Conservation (phyloP, 2,888 invertebrate genomes). For the Lottia scabra region DNA sequence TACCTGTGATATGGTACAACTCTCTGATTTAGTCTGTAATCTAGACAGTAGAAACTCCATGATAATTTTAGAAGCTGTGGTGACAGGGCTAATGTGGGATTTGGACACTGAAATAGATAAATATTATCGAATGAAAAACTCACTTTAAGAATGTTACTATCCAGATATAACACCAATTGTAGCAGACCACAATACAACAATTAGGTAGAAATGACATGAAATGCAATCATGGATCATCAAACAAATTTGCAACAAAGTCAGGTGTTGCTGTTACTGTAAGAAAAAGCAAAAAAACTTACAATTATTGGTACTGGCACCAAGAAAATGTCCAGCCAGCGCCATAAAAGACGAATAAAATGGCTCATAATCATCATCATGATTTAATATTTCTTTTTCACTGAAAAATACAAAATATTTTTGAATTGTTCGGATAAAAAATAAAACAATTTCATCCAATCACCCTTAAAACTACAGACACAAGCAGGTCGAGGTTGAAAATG, state of each 20-base stretch:
- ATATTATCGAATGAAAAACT: too few species aligned
- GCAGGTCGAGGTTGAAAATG: too few species aligned
- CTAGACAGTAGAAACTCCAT: constrained; percentile 76
- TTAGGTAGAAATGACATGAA: too few species aligned
- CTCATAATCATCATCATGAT: constrained; percentile 85
- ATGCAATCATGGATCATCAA: too few species aligned
- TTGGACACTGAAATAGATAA: constrained; percentile 74
- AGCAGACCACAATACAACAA: too few species aligned
- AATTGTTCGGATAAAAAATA: too few species aligned
- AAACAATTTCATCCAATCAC: too few species aligned
- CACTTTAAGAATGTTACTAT: too few species aligned
- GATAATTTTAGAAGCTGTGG: constrained; percentile 79
- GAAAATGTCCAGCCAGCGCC: constrained; percentile 87
- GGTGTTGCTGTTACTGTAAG: too few species aligned
- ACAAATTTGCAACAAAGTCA: too few species aligned
- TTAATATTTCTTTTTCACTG: constrained; percentile 88
- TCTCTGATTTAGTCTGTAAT: constrained; percentile 65
- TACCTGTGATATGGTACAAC: constrained; percentile 65
- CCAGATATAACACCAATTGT: too few species aligned
- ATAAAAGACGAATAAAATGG: constrained; percentile 90
- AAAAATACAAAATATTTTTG: constrained; percentile 62
- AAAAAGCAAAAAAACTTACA: constrained; percentile 73
- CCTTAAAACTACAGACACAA: too few species aligned
- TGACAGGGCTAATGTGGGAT: constrained; percentile 77
- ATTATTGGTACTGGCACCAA: constrained; percentile 80